A percentile compares a stretch with the other conserved stretches of the same genome.
These are phyloP conservation scores for Carcinoscorpius rotundicauda DNA, from an alignment of 1,140 invertebrate genomes.

Conservation along the genomic window DNA sequence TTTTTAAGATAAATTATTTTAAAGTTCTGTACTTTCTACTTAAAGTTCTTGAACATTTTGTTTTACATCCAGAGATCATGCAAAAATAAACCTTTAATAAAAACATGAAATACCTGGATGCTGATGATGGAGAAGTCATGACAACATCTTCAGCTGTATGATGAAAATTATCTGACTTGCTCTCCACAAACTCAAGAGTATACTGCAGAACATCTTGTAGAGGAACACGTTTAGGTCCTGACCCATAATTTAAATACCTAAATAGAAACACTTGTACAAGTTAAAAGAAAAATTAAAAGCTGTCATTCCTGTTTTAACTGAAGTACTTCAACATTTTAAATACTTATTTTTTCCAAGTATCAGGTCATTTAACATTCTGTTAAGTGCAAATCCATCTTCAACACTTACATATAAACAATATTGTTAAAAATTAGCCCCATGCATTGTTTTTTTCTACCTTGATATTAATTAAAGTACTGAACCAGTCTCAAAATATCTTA, in stretches of 20 bases:
- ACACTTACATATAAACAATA: too few relatives aligned
- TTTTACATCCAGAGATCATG: too few relatives aligned
- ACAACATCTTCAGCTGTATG: conserved; percentile 27
- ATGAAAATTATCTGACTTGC: conserved; percentile 11
- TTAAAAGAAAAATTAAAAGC: conserved; percentile 5
- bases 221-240: conserved; percentile 32
- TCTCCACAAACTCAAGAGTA: conserved; percentile 33
- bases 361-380: too few relatives aligned
- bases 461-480: too few relatives aligned
- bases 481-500: too few relatives aligned
- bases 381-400: too few relatives aligned
- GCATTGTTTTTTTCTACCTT: too few relatives aligned
- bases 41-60: too few relatives aligned
- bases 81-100: not conserved
- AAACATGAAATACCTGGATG: conserved; percentile 14
- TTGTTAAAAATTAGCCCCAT: too few relatives aligned
- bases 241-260: conserved; percentile 35
- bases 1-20: too few relatives aligned
- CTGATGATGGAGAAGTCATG: conserved; percentile 30
- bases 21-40: too few relatives aligned
- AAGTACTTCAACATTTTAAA: not conserved
- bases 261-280: not conserved
- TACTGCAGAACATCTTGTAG: conserved; percentile 34
- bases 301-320: not conserved
- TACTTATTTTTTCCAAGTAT: too few relatives aligned